phyloP scores from a whole-genome alignment of 1,140 invertebrate species.

The Luehdorfia chinensis region DNA sequence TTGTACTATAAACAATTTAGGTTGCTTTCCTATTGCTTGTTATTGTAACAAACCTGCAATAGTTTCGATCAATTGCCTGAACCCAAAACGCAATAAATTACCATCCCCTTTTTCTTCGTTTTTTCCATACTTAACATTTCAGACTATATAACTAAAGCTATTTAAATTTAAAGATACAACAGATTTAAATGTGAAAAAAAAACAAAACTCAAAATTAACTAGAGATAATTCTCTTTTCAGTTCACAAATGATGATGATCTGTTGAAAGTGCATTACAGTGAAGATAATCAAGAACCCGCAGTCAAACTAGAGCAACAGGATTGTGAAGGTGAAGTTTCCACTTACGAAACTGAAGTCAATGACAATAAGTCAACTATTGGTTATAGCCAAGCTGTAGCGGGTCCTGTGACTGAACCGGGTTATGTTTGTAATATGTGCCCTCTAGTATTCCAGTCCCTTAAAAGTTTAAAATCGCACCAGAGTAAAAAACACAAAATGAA shows the following conservation, averaged over 20 bases:
- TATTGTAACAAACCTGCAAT: no score
- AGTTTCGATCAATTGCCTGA: no score
- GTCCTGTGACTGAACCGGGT: conserved; percentile 24
- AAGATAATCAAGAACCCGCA: conserved; percentile 51
- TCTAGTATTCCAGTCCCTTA: conserved; percentile 56
- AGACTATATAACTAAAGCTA: no score
- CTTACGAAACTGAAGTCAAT: conserved; percentile 56
- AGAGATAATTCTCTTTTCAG: no score
- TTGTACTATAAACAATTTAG: no score
- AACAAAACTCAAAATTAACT: no score
- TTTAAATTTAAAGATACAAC: no score
- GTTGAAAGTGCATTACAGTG: conserved; percentile 47
- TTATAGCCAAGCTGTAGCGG: conserved; percentile 17
- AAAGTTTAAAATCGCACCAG: conserved; percentile 59
- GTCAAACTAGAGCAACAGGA: conserved; percentile 53
- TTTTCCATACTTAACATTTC: no score
- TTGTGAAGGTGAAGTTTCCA: conserved; percentile 49
- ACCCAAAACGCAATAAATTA: no score
- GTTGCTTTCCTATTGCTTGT: no score
- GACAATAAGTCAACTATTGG: conserved; percentile 37
- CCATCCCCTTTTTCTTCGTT: no score
- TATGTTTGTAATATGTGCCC: conserved; percentile 63
- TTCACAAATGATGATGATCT: conserved; percentile 49
- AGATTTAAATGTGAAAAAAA: no score
- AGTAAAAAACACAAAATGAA: conserved; percentile 57